Evolutionary conservation across 2,888 invertebrate species (phyloP), one percentile per base, ranked within the genome.

Genomic region (Ethmia dodecea): DNA sequence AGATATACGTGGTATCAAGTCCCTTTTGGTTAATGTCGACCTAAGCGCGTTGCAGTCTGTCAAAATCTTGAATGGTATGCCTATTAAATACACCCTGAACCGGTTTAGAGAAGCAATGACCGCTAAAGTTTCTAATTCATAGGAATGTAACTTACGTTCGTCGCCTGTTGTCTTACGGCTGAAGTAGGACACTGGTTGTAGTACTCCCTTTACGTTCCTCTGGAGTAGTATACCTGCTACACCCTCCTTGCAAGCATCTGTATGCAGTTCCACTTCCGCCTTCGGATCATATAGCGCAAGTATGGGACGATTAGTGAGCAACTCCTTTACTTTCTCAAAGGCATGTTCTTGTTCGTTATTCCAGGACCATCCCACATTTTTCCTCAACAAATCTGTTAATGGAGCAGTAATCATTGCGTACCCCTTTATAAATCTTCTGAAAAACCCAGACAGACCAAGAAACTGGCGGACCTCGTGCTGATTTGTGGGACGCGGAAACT

Each of bases 171-270:
- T 20, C 20, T 20, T 20, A 2, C 20, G 20, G 5, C 20, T 20
- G n/a, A 20, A 20, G n/a, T 20, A 20, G 8, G 20, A 6, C 6
- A 20, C 20, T n/a, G 20, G 20, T 5, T n/a, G 8, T 20, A 20
- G n/a, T 2, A 9, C 8, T 9, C 8, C 8, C 20, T 20, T 20
- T 20, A 9, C 8, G 37, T 47, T 31, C n/a, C 38, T 25, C 33
- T 62, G 63, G 3, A 66, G 9, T 16, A 2, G 63, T 8, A n/a
- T 63, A 43, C 8, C 53, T 52, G 45, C 53, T 13, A 55, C 25
- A 9, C 37, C 37, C 5, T 42, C 11, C 10, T 47, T 33, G 31
- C 59, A 55, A 0, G 65, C 64, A 33, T 66, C 66, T 0, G 63
- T 64, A 25, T 66, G 65, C 2, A 60, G 40, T 10, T 57, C 49